phyloP scores from a whole-genome alignment of 2,888 invertebrate genomes.

The Caenorhabditis becei region DNA sequence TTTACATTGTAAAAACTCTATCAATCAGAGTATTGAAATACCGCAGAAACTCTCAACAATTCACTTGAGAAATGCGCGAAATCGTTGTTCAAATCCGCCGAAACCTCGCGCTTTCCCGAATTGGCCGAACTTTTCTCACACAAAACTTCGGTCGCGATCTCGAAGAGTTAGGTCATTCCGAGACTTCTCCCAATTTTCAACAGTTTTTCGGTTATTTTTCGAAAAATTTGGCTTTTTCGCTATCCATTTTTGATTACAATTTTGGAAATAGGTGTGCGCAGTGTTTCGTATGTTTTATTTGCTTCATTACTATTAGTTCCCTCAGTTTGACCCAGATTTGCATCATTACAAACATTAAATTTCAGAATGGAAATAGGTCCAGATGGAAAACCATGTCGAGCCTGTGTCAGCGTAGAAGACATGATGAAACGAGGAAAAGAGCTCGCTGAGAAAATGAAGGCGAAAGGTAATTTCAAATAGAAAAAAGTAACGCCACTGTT shows the following conservation, averaged over 20 bases:
- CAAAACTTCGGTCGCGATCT: background rate
- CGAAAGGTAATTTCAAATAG: constrained; percentile 26
- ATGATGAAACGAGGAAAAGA: constrained; percentile 76
- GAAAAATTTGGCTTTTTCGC: background rate
- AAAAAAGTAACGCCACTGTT: no score
- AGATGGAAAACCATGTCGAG: constrained; percentile 76
- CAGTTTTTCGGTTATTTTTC: background rate
- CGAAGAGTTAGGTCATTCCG: background rate
- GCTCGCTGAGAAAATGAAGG: constrained; percentile 62
- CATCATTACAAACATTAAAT: constrained; percentile 20
- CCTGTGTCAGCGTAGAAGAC: constrained; percentile 78
- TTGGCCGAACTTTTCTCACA: constrained; percentile 12
- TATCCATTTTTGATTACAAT: background rate
- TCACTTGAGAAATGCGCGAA: constrained; percentile 11
- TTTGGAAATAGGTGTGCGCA: background rate
- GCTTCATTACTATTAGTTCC: no score
- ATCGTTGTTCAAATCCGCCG: background rate
- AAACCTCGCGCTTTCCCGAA: background rate
- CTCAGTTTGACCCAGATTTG: background rate
- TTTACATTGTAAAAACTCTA: no score
- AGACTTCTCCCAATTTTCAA: background rate
- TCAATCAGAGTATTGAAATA: no score
- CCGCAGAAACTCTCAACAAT: no score
- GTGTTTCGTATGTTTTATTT: no score
- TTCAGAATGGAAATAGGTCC: constrained; percentile 58